phyloP scores from a whole-genome alignment of 2,888 invertebrate species.

The Sinotaia quadrata region DNA sequence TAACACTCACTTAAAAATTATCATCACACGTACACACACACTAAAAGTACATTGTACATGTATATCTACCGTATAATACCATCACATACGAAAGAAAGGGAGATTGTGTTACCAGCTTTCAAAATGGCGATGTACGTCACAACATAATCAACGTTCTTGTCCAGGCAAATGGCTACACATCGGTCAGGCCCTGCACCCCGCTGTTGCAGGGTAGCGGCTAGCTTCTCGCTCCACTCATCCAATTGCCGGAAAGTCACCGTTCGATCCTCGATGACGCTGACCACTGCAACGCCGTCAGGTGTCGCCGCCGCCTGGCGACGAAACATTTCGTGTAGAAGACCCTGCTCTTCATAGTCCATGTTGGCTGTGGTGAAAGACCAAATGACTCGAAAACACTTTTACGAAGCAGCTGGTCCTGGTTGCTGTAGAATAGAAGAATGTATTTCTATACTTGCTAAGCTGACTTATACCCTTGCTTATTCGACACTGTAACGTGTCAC shows the following conservation, averaged over 20 bases:
- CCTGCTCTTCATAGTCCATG: constrained; percentile 54
- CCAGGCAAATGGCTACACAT: constrained; percentile 71
- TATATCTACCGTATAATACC: not conserved
- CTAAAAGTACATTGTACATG: not conserved
- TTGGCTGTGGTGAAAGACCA: too few species aligned
- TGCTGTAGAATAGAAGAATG: too few species aligned
- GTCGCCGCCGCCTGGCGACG: constrained; percentile 56
- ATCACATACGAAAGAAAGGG: not conserved
- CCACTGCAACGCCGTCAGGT: constrained; percentile 59
- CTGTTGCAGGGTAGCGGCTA: constrained; percentile 58
- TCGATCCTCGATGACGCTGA: constrained; percentile 47
- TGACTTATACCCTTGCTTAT: too few species aligned
- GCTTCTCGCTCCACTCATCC: constrained; percentile 59
- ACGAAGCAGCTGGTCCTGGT: too few species aligned
- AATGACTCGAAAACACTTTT: too few species aligned
- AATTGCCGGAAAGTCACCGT: constrained; percentile 60
- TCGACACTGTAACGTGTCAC: too few species aligned
- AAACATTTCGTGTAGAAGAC: constrained; percentile 68
- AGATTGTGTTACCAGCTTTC: constrained; percentile 66
- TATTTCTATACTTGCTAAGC: too few species aligned
- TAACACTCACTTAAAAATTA: not conserved
- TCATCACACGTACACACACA: not conserved
- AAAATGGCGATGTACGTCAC: constrained; percentile 71
- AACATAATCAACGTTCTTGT: constrained; percentile 68
- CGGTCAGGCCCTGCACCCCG: constrained; percentile 64